Conservation (phyloP, 2,113 vertebrate genomes). For the Isurus oxyrinchus region DNA sequence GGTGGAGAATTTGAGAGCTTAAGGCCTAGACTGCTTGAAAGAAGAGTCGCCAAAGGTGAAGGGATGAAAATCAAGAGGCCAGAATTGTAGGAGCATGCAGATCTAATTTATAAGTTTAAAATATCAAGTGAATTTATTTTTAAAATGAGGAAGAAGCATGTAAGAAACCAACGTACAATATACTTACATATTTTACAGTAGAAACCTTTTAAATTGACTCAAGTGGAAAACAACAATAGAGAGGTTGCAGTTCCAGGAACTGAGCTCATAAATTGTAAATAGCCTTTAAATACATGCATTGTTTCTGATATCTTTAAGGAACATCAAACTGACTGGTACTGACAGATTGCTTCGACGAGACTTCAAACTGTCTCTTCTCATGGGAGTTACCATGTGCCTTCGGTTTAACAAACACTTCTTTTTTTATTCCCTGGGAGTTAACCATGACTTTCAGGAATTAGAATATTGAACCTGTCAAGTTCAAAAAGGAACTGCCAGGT, state of each 20-base stretch:
- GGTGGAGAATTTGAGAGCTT: too few relatives aligned
- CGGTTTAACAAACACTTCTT: neutral
- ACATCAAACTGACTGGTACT: neutral
- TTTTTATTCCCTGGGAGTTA: neutral
- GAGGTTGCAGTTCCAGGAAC: neutral
- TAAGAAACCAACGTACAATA: neutral
- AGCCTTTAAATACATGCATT: neutral
- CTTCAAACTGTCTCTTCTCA: neutral
- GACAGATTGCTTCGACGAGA: constrained; percentile 5
- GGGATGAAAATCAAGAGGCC: neutral
- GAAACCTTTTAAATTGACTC: neutral
- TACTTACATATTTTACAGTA: neutral
- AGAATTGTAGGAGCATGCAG: neutral
- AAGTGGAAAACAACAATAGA: neutral
- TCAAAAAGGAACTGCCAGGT: neutral
- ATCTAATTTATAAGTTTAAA: neutral
- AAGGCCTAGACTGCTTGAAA: too few relatives aligned
- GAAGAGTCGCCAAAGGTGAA: neutral
- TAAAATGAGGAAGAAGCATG: neutral
- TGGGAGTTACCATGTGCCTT: constrained; percentile 5
- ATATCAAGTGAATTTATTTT: neutral
- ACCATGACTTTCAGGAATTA: neutral
- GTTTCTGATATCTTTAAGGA: neutral
- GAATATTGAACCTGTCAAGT: neutral
- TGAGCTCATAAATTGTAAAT: constrained; percentile 12